Percentiles rank a stretch among this genome's conserved stretches.
phyloP scores from a whole-genome alignment of 2,888 invertebrate genomes.

The Drosophila acutilabella region DNA sequence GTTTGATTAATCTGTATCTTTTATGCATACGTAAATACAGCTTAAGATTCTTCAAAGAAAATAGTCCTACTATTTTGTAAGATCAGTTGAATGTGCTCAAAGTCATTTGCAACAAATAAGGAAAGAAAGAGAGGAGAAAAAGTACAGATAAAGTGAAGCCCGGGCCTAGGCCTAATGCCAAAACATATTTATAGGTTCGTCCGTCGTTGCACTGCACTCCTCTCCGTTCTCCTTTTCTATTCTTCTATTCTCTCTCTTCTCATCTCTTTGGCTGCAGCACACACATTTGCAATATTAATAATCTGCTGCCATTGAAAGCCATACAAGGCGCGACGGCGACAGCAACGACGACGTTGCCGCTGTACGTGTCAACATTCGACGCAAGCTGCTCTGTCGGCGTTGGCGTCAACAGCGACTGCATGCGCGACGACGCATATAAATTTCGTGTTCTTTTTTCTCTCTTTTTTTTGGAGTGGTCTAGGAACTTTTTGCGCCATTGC shows the following conservation, averaged over 20 bases:
- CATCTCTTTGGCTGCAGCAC: background rate
- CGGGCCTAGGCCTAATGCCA: conserved; percentile 70
- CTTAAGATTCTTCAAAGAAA: background rate
- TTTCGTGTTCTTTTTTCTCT: conserved; percentile 63
- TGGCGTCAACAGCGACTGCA: conserved; percentile 60
- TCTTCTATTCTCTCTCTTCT: background rate
- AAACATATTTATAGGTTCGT: conserved; percentile 67
- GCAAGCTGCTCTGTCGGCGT: conserved; percentile 49
- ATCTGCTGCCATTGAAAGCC: conserved; percentile 80
- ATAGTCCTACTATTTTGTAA: background rate
- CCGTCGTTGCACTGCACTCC: conserved; percentile 13
- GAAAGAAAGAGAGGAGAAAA: conserved; percentile 1
- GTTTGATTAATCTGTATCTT: background rate
- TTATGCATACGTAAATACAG: background rate
- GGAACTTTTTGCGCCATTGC: conserved; percentile 78
- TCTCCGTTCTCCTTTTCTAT: conserved; percentile 1
- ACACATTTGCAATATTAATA: conserved; percentile 77
- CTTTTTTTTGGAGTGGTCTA: conserved; percentile 71
- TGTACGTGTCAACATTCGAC: conserved; percentile 78
- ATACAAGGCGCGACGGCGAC: conserved; percentile 75
- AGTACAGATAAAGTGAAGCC: conserved; percentile 43
- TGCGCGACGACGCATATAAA: conserved; percentile 80
- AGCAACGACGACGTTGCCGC: conserved; percentile 23
- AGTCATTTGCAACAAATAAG: background rate
- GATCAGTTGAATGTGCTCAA: too few species aligned